A percentile compares a stretch with the other conserved stretches of the same genome.
These are phyloP conservation scores for Percopsis transmontana DNA, from an alignment of 2,113 vertebrate genomes.

Conservation along the genomic window DNA sequence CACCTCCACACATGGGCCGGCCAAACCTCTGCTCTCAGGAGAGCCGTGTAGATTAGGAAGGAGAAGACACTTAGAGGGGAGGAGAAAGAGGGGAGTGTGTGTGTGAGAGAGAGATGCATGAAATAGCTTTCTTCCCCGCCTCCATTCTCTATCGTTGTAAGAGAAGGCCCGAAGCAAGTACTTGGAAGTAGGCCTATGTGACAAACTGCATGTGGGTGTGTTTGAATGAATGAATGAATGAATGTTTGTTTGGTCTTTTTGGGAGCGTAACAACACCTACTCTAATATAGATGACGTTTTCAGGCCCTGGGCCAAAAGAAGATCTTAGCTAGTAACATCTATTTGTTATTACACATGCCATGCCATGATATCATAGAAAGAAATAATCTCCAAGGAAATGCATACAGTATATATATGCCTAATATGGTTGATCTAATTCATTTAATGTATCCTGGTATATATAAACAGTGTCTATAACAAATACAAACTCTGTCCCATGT, in stretches of 20 bases:
- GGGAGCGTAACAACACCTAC: background rate
- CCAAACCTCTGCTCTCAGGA: no score
- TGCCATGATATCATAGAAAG: no score
- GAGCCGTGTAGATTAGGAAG: slow-evolving; percentile 16
- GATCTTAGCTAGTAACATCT: no score
- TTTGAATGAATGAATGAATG: background rate
- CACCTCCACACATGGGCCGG: slow-evolving; percentile 18
- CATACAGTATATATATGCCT: no score
- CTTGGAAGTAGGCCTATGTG: no score
- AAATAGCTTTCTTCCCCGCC: slow-evolving; percentile 6
- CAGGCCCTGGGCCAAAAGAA: background rate
- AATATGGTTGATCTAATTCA: no score
- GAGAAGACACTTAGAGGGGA: slow-evolving; percentile 25
- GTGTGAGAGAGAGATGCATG: slow-evolving; percentile 28
- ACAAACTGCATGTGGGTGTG: slow-evolving; percentile 15
- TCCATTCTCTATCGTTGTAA: slow-evolving; percentile 5
- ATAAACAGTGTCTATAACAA: no score
- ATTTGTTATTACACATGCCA: no score
- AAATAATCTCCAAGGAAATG: no score
- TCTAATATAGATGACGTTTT: background rate
- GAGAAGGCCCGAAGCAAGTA: no score
- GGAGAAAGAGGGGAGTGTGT: slow-evolving; percentile 45
- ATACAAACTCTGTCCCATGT: no score
- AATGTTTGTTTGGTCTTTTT: background rate
- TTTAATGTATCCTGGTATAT: no score